These are phyloP conservation scores for Trichogramma dendrolimi DNA, from an alignment of 2,888 invertebrate genomes.

Conservation along the genomic window DNA sequence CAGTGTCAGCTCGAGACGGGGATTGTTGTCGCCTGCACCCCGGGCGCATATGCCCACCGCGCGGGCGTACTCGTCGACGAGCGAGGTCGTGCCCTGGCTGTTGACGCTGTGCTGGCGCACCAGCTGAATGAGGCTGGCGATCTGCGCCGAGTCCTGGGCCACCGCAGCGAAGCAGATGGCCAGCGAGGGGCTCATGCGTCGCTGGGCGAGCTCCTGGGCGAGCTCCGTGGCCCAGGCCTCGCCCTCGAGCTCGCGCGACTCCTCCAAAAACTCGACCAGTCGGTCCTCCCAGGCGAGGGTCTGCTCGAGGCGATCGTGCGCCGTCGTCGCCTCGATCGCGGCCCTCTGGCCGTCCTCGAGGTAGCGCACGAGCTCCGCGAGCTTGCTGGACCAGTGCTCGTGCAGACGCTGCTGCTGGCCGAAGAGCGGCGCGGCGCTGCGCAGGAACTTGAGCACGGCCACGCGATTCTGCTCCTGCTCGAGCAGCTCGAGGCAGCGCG, in stretches of 20 bases:
- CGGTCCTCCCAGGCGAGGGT: conserved; percentile 42
- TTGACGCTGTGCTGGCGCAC: conserved; percentile 33
- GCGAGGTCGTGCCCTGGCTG: too few relatives aligned
- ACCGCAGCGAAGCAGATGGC: conserved; percentile 40
- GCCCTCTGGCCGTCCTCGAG: conserved; percentile 18
- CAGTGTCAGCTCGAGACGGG: conserved; percentile 38
- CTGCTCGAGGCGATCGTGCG: conserved; percentile 22
- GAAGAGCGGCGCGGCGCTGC: conserved; percentile 40
- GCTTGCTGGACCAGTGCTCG: conserved; percentile 40
- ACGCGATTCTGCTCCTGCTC: conserved; percentile 37
- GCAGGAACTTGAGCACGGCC: conserved; percentile 38
- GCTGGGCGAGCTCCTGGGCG: conserved; percentile 39
- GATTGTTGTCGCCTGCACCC: conserved; percentile 21
- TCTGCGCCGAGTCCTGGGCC: conserved; percentile 37
- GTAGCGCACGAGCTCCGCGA: conserved; percentile 36
- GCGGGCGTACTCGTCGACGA: conserved; percentile 36
- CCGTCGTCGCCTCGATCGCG: neutral
- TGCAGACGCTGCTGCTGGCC: conserved; percentile 37
- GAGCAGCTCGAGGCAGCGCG: conserved; percentile 42
- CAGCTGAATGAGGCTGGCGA: conserved; percentile 36
- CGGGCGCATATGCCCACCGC: conserved; percentile 42
- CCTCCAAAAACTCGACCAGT: conserved; percentile 43
- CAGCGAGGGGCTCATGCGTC: conserved; percentile 31
- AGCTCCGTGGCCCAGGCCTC: conserved; percentile 42
- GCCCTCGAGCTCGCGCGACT: conserved; percentile 41